Conservation (phyloP, 2,113 vertebrate genomes). For the Leucosticte australis region DNA sequence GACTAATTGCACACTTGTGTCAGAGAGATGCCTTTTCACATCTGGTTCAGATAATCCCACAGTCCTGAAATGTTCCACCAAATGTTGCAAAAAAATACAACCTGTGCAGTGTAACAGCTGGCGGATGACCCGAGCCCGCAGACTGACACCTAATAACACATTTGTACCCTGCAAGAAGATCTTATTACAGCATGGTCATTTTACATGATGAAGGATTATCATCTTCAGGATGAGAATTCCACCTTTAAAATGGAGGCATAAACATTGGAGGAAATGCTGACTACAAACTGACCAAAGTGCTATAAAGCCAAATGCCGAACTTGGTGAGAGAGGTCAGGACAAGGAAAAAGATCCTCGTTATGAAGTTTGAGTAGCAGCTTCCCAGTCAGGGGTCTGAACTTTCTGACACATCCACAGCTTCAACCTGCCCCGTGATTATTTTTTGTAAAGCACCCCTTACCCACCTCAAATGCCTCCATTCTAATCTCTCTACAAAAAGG, state of each 20-base stretch:
- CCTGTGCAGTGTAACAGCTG: slow-evolving; percentile 68
- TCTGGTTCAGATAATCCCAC: slow-evolving; percentile 76
- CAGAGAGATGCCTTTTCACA: slow-evolving; percentile 72
- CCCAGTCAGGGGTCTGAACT: not conserved
- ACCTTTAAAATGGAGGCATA: slow-evolving; percentile 28
- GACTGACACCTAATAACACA: slow-evolving; percentile 66
- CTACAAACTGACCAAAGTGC: not conserved
- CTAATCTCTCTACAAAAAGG: not conserved
- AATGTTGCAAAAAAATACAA: slow-evolving; percentile 77
- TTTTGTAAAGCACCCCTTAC: not conserved
- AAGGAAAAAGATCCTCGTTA: not conserved
- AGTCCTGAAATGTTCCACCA: slow-evolving; percentile 75
- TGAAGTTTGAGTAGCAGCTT: not conserved
- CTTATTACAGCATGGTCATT: slow-evolving; percentile 65
- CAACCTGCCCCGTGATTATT: not conserved
- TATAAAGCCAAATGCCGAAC: not conserved
- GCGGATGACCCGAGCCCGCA: slow-evolving; percentile 51
- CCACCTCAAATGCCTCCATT: not conserved
- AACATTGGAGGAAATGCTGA: not conserved
- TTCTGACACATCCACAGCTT: not conserved
- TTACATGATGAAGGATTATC: slow-evolving; percentile 56
- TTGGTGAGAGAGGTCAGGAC: not conserved
- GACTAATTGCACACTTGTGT: slow-evolving; percentile 71
- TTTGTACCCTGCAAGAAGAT: slow-evolving; percentile 61
- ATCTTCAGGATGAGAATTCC: slow-evolving; percentile 39